Evolutionary conservation across 2,888 invertebrate species (phyloP).

Genomic region (Caenorhabditis plicata): DNA sequence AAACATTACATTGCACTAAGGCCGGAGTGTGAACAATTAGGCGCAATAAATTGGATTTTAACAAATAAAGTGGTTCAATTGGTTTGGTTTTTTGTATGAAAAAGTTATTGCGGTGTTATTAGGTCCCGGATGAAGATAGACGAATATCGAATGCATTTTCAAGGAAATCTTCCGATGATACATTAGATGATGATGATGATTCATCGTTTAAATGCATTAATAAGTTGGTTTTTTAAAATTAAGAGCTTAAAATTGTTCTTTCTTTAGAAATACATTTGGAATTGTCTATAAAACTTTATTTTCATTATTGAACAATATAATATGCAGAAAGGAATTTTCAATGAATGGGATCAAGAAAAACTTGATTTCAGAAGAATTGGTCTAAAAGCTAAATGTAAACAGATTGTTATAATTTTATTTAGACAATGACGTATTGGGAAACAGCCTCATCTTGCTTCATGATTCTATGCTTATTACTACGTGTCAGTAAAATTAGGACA

Average conservation of each 20-base stretch:
- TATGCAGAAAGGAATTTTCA: slow-evolving; percentile 10
- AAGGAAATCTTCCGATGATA: slow-evolving; percentile 16
- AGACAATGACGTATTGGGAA: slow-evolving; percentile 28
- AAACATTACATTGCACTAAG: slow-evolving; percentile 26
- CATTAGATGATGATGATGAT: slow-evolving; percentile 19
- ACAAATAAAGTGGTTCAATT: slow-evolving; percentile 38
- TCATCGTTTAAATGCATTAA: slow-evolving; percentile 15
- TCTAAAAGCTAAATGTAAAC: not conserved
- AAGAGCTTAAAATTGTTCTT: not conserved
- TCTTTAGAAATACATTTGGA: slow-evolving; percentile 29
- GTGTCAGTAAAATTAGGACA: slow-evolving; percentile 36
- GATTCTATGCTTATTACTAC: slow-evolving; percentile 32
- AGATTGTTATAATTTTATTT: not conserved
- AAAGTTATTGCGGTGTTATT: not conserved
- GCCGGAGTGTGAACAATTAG: slow-evolving; percentile 20
- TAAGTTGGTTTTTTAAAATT: slow-evolving; percentile 4
- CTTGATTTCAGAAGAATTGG: slow-evolving; percentile 6
- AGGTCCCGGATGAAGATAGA: slow-evolving; percentile 34
- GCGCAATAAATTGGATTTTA: slow-evolving; percentile 34
- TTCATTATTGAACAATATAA: slow-evolving; percentile 14
- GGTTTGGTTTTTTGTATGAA: slow-evolving; percentile 8
- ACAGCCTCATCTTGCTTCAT: slow-evolving; percentile 32
- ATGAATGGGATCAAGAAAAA: slow-evolving; percentile 4
- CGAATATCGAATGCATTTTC: slow-evolving; percentile 15
- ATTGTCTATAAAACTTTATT: slow-evolving; percentile 39